Evolutionary conservation across 2,888 invertebrate species (phyloP).

Genomic region (Eurois occulta): DNA sequence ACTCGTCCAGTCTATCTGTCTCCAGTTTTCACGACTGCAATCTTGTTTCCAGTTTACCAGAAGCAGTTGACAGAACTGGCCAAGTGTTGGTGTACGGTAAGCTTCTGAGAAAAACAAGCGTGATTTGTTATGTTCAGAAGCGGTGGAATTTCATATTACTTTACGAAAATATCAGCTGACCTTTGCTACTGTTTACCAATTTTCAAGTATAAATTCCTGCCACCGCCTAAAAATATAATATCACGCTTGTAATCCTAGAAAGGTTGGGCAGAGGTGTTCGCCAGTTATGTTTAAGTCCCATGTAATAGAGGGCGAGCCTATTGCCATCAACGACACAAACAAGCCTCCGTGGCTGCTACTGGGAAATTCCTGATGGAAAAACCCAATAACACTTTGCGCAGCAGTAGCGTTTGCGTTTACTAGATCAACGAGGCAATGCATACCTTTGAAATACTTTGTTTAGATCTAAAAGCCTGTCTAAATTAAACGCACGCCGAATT

Average conservation of each 20-base stretch:
- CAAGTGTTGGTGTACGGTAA: not conserved
- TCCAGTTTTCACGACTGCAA: not conserved
- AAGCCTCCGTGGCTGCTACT: too few species aligned
- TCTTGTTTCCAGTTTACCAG: not conserved
- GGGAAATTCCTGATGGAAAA: too few species aligned
- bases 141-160: not conserved
- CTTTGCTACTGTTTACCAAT: not conserved
- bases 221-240: too few species aligned
- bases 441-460: not conserved
- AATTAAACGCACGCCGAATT: conserved; percentile 19
- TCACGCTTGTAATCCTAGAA: too few species aligned
- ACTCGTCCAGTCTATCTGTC: not conserved
- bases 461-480: not conserved
- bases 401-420: too few species aligned
- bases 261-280: too few species aligned
- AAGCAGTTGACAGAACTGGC: not conserved
- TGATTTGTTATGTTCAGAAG: not conserved
- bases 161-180: not conserved
- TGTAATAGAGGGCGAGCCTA: too few species aligned
- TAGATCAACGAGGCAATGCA: too few species aligned
- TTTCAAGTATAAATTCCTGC: too few species aligned
- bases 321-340: too few species aligned
- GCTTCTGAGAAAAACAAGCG: not conserved
- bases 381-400: too few species aligned
- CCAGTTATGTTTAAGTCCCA: too few species aligned